These are phyloP conservation scores for Muntiacus reevesi DNA, from an alignment of 2,113 vertebrate species.

Conservation along the genomic window DNA sequence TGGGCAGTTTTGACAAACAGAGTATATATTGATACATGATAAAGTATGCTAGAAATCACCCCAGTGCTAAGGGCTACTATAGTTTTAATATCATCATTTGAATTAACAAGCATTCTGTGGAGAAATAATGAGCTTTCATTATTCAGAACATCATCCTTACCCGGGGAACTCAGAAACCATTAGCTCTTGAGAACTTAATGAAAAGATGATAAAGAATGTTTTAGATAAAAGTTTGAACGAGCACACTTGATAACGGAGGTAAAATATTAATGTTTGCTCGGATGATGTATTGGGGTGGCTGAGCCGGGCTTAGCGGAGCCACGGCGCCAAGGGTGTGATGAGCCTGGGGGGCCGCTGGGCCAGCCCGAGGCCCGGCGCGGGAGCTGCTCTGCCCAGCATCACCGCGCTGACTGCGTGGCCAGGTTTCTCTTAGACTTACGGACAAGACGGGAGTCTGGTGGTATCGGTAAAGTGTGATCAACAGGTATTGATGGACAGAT, in stretches of 20 bases:
- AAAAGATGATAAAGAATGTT: slow-evolving; percentile 99
- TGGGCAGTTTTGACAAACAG: slow-evolving; percentile 99
- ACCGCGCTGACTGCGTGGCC: accelerated
- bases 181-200: slow-evolving; percentile 99
- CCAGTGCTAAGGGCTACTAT: slow-evolving; percentile 99
- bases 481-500: neutral
- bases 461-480: neutral
- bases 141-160: slow-evolving; percentile 99
- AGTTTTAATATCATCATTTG: slow-evolving; percentile 99
- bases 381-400: neutral
- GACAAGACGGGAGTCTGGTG: accelerated
- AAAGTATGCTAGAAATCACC: slow-evolving; percentile 99
- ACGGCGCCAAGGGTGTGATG: slow-evolving; percentile 45
- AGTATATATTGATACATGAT: slow-evolving; percentile 99
- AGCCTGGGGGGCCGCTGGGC: neutral
- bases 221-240: slow-evolving; percentile 99
- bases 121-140: slow-evolving; percentile 99
- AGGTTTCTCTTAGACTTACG: neutral
- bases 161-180: slow-evolving; percentile 99
- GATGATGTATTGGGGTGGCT: slow-evolving; percentile 89
- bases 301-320: slow-evolving; percentile 29
- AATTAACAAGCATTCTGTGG: slow-evolving; percentile 99
- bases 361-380: neutral
- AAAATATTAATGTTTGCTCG: slow-evolving; percentile 97
- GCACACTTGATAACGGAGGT: slow-evolving; percentile 98